Evolutionary conservation across 1,140 invertebrate genomes (phyloP).

Genomic region (Orius insidiosus): DNA sequence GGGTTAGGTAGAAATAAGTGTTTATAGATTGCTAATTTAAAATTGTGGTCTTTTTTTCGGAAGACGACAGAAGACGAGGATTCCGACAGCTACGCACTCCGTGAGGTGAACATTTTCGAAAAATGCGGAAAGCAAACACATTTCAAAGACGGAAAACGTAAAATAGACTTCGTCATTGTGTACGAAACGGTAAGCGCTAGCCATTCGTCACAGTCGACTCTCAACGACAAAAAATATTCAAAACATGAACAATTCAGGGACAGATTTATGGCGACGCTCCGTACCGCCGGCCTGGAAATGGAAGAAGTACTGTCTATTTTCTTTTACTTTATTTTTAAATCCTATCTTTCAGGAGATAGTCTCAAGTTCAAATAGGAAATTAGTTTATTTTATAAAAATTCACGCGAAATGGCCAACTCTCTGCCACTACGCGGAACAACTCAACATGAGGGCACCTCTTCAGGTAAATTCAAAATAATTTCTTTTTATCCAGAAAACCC

Average conservation of each 20-base stretch:
- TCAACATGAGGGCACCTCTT: constrained; percentile 37
- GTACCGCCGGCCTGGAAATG: constrained; percentile 33
- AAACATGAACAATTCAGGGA: constrained; percentile 29
- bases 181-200: constrained; percentile 30
- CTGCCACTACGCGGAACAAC: constrained; percentile 37
- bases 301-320: constrained; percentile 29
- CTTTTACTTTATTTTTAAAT: not conserved
- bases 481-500: too few relatives aligned
- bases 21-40: too few relatives aligned
- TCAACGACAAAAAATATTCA: constrained; percentile 22
- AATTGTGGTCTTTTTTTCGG: too few relatives aligned
- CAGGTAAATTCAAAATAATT: constrained; percentile 26
- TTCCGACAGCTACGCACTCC: constrained; percentile 10
- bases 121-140: constrained; percentile 20
- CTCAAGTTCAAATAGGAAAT: constrained; percentile 23
- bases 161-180: constrained; percentile 37
- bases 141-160: constrained; percentile 31
- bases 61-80: constrained; percentile 18
- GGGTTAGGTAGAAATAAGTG: too few relatives aligned
- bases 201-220: not conserved
- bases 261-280: constrained; percentile 31
- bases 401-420: constrained; percentile 38
- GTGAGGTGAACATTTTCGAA: not conserved
- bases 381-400: constrained; percentile 36
- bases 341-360: constrained; percentile 26